Base-by-base conservation (phyloP, 2,888 invertebrate species). In the Sphaeridia pumilis region DNA sequence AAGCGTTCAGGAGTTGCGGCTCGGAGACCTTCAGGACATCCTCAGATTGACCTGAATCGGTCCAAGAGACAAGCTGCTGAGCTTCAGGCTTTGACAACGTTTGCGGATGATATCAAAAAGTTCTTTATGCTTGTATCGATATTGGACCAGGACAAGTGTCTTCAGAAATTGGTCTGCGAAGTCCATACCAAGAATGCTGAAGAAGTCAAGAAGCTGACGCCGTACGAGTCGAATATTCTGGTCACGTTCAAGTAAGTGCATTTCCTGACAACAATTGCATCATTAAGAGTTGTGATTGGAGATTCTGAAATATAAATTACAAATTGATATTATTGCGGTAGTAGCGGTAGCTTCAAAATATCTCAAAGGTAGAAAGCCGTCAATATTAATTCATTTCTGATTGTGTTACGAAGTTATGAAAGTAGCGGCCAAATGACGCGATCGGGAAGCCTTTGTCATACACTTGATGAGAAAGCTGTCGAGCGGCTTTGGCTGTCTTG, bases 121-220 rank as follows among this genome's bases (percentile, higher is more conserved):
- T 63, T 63, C 45, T 63, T 63, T 46, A 53, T 58, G 22, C 49
- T 63, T 14, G 56, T 63, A 2, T 56, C 57, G 12, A 54, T 58
- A 14, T 48, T 63, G 22, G 63, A 63, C 41, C 59, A 63, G 43
- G 61, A 63, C 44, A 56, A 55, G 25, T 63, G 63, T 45, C 38
- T 63, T 24, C 59, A 60, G 46, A 63, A 63, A 51, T 47, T 63
- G 34, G 63, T 63, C 10, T 63, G 63, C 54, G 63, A 63, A 54
- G 63, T 63, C 17, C 63, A 63, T 35, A 58, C 63, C 2, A 58
- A 55, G 46, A 46, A 52, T 22, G 49, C 55, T 28, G 59, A 56
- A 14, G 38, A 38, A 17, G 38, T 17, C 17, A 38, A 38, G 17
- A 26, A 28, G 5, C 44, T 61, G 36, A 59, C 56, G 2, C 49